phyloP scores from a whole-genome alignment of 2,113 vertebrate genomes.

The Cavia aperea region DNA sequence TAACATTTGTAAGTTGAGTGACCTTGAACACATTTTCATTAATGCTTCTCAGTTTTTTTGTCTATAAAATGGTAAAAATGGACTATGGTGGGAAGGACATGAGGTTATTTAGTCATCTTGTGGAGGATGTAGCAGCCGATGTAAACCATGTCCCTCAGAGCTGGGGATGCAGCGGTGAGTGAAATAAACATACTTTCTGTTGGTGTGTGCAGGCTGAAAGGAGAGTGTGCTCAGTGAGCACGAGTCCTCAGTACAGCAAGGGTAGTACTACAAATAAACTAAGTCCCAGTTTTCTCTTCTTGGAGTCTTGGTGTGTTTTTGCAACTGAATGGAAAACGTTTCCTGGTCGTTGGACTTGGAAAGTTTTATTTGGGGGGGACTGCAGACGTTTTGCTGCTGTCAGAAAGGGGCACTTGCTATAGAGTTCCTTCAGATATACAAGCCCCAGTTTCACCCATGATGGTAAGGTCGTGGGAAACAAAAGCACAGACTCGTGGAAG shows the following conservation, averaged over 20 bases:
- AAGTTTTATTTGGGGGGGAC: neutral
- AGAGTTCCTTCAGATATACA: neutral
- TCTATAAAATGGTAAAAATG: neutral
- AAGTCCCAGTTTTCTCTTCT: neutral
- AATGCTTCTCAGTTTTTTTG: neutral
- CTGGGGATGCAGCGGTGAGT: too few relatives aligned
- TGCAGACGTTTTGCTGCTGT: neutral
- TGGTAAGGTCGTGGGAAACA: neutral
- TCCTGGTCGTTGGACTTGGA: too few relatives aligned
- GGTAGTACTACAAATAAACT: neutral
- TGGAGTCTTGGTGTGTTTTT: neutral
- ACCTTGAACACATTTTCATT: neutral
- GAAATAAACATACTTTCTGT: neutral
- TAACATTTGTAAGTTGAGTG: neutral
- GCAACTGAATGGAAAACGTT: neutral
- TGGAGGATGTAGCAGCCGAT: neutral
- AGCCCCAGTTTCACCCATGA: rapidly evolving
- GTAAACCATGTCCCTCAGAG: rapidly evolving
- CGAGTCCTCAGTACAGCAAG: neutral
- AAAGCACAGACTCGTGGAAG: neutral
- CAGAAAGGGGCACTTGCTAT: neutral
- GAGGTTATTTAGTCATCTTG: neutral
- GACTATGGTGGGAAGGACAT: neutral
- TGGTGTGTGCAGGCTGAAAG: neutral
- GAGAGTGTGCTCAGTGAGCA: neutral